Percentiles rank a stretch among this genome's conserved stretches.
These are phyloP conservation scores for Haplochromis vanheusdeni DNA, from an alignment of 2,113 vertebrate species.

Conservation along the genomic window DNA sequence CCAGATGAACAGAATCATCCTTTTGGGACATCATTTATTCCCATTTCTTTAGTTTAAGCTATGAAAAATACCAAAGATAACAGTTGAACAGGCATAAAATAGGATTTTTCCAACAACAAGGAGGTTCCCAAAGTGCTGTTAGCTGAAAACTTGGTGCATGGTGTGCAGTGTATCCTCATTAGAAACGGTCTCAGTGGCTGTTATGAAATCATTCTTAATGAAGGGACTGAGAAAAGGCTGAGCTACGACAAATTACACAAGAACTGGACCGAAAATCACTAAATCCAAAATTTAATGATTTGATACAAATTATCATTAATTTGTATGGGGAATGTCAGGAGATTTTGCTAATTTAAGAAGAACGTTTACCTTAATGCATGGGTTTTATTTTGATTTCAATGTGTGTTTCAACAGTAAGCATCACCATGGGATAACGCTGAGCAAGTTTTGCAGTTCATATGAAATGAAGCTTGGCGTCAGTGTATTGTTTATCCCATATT, in stretches of 20 bases:
- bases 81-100: not conserved
- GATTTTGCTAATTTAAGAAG: not conserved
- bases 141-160: not conserved
- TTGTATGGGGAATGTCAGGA: not conserved
- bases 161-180: not conserved
- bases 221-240: not conserved
- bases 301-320: not conserved
- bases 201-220: not conserved
- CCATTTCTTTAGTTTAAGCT: not conserved
- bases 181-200: not conserved
- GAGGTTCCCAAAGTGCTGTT: not conserved
- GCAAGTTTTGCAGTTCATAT: not conserved
- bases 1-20: not conserved
- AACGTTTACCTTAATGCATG: not conserved
- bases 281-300: not conserved
- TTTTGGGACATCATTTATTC: not conserved
- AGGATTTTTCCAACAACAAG: not conserved
- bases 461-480: not conserved
- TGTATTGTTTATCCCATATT: not conserved
- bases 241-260: not conserved
- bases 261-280: not conserved
- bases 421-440: fast-evolving
- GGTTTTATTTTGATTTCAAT: not conserved
- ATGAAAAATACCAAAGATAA: not conserved
- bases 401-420: not conserved